These are phyloP conservation scores for Tenthredo distinguenda DNA, from an alignment of 2,888 invertebrate genomes.

Conservation along the genomic window DNA sequence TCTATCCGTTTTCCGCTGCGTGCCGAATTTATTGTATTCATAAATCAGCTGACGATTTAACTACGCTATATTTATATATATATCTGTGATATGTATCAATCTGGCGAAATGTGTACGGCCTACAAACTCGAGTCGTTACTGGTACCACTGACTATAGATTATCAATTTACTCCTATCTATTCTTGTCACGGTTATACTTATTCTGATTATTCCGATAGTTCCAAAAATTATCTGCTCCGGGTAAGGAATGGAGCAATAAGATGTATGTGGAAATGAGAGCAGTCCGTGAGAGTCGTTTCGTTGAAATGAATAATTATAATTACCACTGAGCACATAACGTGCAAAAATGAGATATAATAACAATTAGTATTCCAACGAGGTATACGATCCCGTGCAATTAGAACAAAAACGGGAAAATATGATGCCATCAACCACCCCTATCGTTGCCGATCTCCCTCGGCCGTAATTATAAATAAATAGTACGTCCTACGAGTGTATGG, in stretches of 20 bases:
- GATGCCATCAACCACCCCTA: neutral
- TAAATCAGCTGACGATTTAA: constrained; percentile 32
- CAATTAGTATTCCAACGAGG: constrained; percentile 5
- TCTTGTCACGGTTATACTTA: neutral
- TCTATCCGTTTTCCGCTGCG: neutral
- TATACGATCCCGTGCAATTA: neutral
- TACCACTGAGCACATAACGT: neutral
- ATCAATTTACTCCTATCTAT: constrained; percentile 18
- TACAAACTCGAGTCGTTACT: neutral
- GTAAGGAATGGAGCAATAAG: neutral
- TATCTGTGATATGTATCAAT: constrained; percentile 4
- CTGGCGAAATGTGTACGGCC: neutral
- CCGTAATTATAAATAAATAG: neutral
- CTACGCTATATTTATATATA: neutral
- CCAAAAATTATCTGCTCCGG: neutral
- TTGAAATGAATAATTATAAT: constrained; percentile 1
- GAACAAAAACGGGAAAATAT: neutral
- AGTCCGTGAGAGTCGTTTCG: neutral
- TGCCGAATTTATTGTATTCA: neutral
- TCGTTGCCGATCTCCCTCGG: constrained; percentile 10
- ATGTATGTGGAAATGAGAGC: neutral
- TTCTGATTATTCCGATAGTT: neutral
- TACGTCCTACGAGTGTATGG: neutral
- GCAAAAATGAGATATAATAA: neutral
- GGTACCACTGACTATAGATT: neutral